phyloP scores from a whole-genome alignment of 2,888 invertebrate genomes.

The Drosophila phalerata region DNA sequence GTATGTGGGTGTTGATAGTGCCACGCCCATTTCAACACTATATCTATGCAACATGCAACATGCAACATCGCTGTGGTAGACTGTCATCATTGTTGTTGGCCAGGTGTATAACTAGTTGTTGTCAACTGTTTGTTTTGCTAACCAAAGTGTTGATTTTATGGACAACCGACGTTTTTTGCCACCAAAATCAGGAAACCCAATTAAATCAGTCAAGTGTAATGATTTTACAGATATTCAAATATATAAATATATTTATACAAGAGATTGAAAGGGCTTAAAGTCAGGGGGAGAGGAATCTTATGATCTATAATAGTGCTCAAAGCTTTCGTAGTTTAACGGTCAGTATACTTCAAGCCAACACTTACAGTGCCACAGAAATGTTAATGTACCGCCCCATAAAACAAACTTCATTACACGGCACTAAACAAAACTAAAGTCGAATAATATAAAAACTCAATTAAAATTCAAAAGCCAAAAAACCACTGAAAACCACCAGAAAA shows the following conservation, averaged over 20 bases:
- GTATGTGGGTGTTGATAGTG: constrained; percentile 29
- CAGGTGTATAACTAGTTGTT: constrained; percentile 66
- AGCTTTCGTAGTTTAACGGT: constrained; percentile 43
- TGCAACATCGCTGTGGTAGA: constrained; percentile 19
- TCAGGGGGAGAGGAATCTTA: not conserved
- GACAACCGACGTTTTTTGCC: constrained; percentile 51
- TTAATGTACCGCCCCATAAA: constrained; percentile 62
- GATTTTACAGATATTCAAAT: constrained; percentile 6
- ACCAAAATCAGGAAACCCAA: constrained; percentile 47
- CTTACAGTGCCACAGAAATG: constrained; percentile 44
- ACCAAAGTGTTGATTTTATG: constrained; percentile 81
- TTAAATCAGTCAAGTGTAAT: constrained; percentile 29
- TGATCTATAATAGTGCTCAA: not conserved
- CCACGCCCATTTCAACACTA: constrained; percentile 77
- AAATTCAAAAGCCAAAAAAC: constrained; percentile 72
- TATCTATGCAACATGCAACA: constrained; percentile 38
- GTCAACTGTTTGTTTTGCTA: constrained; percentile 79
- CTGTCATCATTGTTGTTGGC: constrained; percentile 38
- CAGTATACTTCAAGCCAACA: constrained; percentile 27
- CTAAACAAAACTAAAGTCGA: constrained; percentile 51
- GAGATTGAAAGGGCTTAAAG: not conserved
- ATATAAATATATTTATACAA: not conserved
- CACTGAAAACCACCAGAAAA: constrained; percentile 15
- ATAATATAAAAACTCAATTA: constrained; percentile 63
- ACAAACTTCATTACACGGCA: constrained; percentile 75